These are phyloP conservation scores for Scatophagus argus DNA, from an alignment of 2,113 vertebrate species.

Conservation along the genomic window DNA sequence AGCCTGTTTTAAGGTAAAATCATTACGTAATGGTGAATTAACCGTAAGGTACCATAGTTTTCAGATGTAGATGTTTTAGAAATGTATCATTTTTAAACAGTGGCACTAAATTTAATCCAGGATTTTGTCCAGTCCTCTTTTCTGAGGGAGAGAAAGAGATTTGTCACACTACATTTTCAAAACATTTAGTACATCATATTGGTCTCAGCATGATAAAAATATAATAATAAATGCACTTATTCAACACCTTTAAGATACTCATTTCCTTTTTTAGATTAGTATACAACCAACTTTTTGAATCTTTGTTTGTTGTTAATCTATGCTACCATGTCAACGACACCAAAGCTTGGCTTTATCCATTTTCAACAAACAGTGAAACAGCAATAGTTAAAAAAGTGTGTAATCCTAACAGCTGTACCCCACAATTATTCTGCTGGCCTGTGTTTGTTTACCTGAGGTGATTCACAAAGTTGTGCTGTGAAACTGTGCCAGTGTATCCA, in stretches of 20 bases:
- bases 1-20: too few relatives aligned
- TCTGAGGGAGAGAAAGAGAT: background rate
- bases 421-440: conserved; percentile 58
- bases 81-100: background rate
- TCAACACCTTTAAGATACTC: background rate
- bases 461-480: conserved; percentile 57
- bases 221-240: background rate
- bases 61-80: background rate
- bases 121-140: background rate
- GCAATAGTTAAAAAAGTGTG: conserved; percentile 60
- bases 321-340: conserved; percentile 13
- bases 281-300: background rate
- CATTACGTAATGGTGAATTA: too few relatives aligned
- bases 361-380: conserved; percentile 29
- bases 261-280: background rate
- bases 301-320: conserved; percentile 16
- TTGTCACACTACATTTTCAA: background rate
- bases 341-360: conserved; percentile 20
- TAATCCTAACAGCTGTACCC: conserved; percentile 55
- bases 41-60: too few relatives aligned
- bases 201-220: background rate
- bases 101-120: background rate
- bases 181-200: background rate
- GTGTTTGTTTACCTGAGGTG: conserved; percentile 66
- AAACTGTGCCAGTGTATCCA: conserved; percentile 57